Conservation (phyloP, 2,797 vertebrate species). For the Thalassophryne amazonica region DNA sequence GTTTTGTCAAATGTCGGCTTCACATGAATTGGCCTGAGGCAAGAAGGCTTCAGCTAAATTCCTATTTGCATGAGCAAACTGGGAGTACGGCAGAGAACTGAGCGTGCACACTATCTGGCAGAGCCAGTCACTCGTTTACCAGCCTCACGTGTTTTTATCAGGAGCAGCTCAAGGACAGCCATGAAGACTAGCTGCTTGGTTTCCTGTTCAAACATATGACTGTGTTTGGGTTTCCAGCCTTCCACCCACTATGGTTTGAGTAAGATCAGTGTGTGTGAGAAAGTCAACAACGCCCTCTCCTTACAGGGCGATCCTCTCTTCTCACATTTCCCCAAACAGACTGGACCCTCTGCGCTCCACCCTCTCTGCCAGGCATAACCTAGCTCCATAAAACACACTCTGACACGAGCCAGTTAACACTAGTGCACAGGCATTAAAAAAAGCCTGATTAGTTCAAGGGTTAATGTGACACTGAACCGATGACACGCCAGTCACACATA, state of each 20-base stretch:
- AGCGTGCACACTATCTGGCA: constrained; percentile 33
- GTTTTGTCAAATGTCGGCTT: neutral
- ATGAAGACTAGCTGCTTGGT: constrained; percentile 14
- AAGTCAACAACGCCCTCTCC: constrained; percentile 44
- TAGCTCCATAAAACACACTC: no score
- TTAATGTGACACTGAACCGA: no score
- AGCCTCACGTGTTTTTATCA: constrained; percentile 43
- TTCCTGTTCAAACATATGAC: constrained; percentile 50
- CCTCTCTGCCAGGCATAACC: neutral
- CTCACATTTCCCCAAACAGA: constrained; percentile 37
- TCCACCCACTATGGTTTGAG: constrained; percentile 15
- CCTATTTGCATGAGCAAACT: constrained; percentile 30
- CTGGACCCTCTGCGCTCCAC: neutral
- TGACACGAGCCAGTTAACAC: no score
- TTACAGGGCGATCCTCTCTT: constrained; percentile 29
- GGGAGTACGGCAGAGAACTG: constrained; percentile 25
- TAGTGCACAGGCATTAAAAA: no score
- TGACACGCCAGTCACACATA: no score
- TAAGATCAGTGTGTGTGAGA: constrained; percentile 35
- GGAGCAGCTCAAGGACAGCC: constrained; percentile 41
- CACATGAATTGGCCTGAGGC: neutral
- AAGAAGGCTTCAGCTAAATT: neutral
- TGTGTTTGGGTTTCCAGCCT: constrained; percentile 26
- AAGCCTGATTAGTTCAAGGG: neutral
- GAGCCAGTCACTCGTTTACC: constrained; percentile 38